phyloP scores from a whole-genome alignment of 2,888 invertebrate species.

The Diploptera punctata region DNA sequence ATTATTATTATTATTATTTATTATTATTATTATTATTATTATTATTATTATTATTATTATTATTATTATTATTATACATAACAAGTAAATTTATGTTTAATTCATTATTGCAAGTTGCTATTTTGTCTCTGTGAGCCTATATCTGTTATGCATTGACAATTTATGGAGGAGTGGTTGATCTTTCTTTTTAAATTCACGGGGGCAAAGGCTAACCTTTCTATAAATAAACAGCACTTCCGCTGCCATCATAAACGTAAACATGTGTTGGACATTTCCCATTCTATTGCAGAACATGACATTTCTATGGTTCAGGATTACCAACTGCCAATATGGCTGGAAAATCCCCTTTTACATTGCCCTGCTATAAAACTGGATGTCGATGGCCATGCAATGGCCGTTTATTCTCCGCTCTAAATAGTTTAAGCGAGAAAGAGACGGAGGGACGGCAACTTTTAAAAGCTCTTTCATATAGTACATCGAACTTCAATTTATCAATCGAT shows the following conservation, averaged over 20 bases:
- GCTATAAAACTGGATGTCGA: not conserved
- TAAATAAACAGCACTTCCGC: not conserved
- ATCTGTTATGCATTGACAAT: too few species aligned
- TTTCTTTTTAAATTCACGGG: not conserved
- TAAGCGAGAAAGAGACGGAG: not conserved
- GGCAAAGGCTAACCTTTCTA: not conserved
- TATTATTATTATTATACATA: too few species aligned
- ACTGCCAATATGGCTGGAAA: not conserved
- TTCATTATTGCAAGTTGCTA: too few species aligned
- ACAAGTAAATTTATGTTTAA: too few species aligned
- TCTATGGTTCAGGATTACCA: not conserved
- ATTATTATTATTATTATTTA: too few species aligned
- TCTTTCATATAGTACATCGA: not conserved
- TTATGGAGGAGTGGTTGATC: too few species aligned
- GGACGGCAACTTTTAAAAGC: not conserved
- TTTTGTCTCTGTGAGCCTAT: too few species aligned
- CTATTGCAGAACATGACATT: not conserved
- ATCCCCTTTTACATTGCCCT: not conserved
- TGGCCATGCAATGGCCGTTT: not conserved
- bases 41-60: too few species aligned
- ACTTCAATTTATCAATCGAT: not conserved
- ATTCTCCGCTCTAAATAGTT: not conserved
- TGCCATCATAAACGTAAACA: not conserved
- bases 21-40: too few species aligned
- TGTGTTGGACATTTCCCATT: not conserved